Evolutionary conservation across 2,888 invertebrate species (phyloP), one percentile per base, ranked within the genome.

Genomic region (Priocnemis perturbator): DNA sequence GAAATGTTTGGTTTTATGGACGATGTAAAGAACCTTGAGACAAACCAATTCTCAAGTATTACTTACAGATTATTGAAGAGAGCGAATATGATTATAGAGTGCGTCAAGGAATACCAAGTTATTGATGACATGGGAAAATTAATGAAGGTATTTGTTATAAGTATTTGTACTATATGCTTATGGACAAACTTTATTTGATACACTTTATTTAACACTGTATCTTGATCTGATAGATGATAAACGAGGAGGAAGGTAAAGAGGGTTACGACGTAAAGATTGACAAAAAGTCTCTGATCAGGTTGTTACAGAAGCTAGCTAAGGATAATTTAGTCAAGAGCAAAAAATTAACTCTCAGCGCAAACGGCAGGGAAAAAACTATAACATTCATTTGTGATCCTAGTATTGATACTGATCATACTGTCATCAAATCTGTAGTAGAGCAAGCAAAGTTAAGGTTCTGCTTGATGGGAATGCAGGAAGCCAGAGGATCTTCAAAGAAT

Each of bases 31-130:
- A 79, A 79, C 30, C 64, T 67, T 11, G 75, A 84, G 26, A 68
- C 63, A 15, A 81, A 78, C 60, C 80, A 72, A 57, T 70, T 73
- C 0, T 76, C 85, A 11, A 86, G 75, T 70, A 79, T 90, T 7
- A 90, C 91, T 0, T 89, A 90, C 48, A 86, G 91, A 72, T 84
- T 91, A 44, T 69, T 92, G 11, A 88, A 89, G 53, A 89, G 95
- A 62, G 91, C 92, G n/a, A 92, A 92, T 81, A 88, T 92, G 64
- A 92, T 95, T 67, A 89, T 95, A 17, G 90, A 92, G 67, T 88
- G 90, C 9, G 89, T 95, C 0, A 91, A 92, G 66, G 89, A 91
- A 63, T 89, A 91, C 52, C 91, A 92, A 82, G 89, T 95, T 2
- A 90, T 94, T 21, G 91, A 92, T 60, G 91, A 92, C 74, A 83